Percentiles rank a stretch among this genome's conserved stretches.
phyloP scores from a whole-genome alignment of 1,140 invertebrate genomes.

The Listronotus bonariensis region DNA sequence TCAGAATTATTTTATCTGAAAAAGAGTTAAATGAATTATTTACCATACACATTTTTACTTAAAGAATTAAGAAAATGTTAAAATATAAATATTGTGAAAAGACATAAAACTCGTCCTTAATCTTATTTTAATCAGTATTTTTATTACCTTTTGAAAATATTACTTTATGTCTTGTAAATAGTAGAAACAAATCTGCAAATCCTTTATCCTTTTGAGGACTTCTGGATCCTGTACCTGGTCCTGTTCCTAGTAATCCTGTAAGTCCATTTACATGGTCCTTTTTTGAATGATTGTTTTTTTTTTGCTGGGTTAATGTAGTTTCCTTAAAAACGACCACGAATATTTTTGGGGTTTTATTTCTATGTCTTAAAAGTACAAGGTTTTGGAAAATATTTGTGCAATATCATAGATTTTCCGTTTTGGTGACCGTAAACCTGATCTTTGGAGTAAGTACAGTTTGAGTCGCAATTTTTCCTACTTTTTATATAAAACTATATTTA shows the following conservation, averaged over 20 bases:
- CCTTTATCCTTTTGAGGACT: conserved; percentile 49
- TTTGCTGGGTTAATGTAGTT: conserved; percentile 18
- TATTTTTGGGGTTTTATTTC: conserved; percentile 6
- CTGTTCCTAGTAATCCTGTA: conserved; percentile 37
- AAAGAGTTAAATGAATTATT: too few species aligned
- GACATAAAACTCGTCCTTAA: background rate
- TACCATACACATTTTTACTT: too few species aligned
- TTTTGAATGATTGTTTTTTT: conserved; percentile 42
- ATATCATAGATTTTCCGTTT: too few species aligned
- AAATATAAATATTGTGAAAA: background rate
- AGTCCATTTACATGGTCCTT: conserved; percentile 32
- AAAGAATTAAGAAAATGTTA: too few species aligned
- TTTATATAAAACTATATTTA: too few species aligned
- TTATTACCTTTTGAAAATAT: conserved; percentile 5
- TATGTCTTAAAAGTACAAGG: too few species aligned
- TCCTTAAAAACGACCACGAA: conserved; percentile 24
- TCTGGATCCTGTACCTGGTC: conserved; percentile 50
- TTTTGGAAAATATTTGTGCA: too few species aligned
- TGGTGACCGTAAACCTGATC: too few species aligned
- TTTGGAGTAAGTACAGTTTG: too few species aligned
- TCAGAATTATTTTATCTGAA: too few species aligned
- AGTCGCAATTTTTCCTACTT: too few species aligned
- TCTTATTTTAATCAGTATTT: too few species aligned
- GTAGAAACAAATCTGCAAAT: conserved; percentile 27
- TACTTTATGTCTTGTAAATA: conserved; percentile 17